Percentiles rank a stretch among this genome's conserved stretches.
These are phyloP conservation scores for Chorisops tibialis DNA, from an alignment of 2,888 invertebrate species.

Conservation along the genomic window DNA sequence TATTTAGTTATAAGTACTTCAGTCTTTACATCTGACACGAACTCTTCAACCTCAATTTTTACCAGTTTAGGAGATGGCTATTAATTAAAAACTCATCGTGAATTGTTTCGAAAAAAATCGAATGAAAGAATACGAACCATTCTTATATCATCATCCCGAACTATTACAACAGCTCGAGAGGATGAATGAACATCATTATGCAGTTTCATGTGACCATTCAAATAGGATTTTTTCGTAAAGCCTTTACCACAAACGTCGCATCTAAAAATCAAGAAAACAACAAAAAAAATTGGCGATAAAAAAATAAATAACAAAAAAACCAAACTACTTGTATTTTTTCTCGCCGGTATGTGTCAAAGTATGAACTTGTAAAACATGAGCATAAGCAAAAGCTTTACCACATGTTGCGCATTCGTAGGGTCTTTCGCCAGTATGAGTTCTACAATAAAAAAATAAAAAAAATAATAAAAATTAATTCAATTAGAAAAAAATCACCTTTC, in stretches of 20 bases:
- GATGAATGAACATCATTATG: constrained; percentile 36
- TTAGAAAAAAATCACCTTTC: constrained; percentile 39
- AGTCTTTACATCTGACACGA: too few relatives aligned
- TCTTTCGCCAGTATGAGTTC: constrained; percentile 49
- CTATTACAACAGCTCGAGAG: too few relatives aligned
- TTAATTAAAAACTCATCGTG: too few relatives aligned
- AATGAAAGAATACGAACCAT: too few relatives aligned
- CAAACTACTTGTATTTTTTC: constrained; percentile 43
- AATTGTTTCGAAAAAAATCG: too few relatives aligned
- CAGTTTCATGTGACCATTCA: constrained; percentile 44
- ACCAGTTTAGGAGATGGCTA: too few relatives aligned
- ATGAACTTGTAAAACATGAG: constrained; percentile 49
- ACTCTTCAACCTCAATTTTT: too few relatives aligned
- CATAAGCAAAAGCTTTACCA: constrained; percentile 48
- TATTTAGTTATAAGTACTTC: too few relatives aligned
- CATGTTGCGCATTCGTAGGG: constrained; percentile 48
- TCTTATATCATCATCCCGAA: too few relatives aligned
- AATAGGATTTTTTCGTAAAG: constrained; percentile 49
- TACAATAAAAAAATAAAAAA: constrained; percentile 1
- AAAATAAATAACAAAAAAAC: neutral
- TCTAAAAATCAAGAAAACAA: neutral
- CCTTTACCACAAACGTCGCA: constrained; percentile 48
- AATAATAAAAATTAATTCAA: neutral
- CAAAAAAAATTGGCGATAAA: neutral
- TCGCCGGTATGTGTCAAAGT: constrained; percentile 49